Percentiles rank a stretch among this genome's conserved stretches.
These are phyloP conservation scores for Caenorhabditis briggsae DNA, from an alignment of 1,140 invertebrate species.

Conservation along the genomic window DNA sequence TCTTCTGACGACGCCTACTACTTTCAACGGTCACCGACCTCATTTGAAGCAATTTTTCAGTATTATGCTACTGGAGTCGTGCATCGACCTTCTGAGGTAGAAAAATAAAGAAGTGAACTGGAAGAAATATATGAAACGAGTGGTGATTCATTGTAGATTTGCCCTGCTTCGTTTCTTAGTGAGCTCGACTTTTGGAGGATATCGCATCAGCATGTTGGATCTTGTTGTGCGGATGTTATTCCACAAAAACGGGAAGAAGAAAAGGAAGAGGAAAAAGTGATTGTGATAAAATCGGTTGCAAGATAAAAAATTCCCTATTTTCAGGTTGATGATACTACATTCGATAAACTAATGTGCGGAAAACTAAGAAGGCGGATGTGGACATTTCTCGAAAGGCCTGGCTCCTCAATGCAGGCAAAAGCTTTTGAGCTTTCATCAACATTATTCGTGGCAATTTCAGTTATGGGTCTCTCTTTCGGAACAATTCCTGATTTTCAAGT, in stretches of 20 bases:
- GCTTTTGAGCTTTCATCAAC: conserved; percentile 77
- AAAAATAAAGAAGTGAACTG: not conserved
- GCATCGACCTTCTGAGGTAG: conserved; percentile 73
- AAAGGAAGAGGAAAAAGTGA: conserved; percentile 71
- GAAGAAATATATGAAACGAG: not conserved
- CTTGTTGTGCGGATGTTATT: conserved; percentile 75
- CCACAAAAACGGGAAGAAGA: conserved; percentile 70
- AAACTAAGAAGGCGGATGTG: conserved; percentile 75
- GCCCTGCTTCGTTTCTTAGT: conserved; percentile 74
- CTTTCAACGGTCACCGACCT: conserved; percentile 75
- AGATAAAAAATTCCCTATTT: not conserved
- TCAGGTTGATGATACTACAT: conserved; percentile 75
- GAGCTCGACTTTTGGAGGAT: conserved; percentile 77
- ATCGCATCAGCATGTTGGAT: conserved; percentile 72
- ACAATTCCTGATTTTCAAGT: conserved; percentile 78
- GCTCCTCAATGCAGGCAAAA: conserved; percentile 77
- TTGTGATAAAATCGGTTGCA: not conserved
- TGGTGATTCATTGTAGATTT: conserved; percentile 63
- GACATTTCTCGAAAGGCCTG: conserved; percentile 77
- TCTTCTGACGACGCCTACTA: conserved; percentile 67
- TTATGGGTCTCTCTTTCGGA: conserved; percentile 76
- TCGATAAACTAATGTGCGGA: conserved; percentile 75
- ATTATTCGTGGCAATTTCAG: conserved; percentile 76
- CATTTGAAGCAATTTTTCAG: conserved; percentile 75
- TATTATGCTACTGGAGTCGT: conserved; percentile 76